Conservation (phyloP, 2,797 vertebrate species). For the Euthynnus affinis region DNA sequence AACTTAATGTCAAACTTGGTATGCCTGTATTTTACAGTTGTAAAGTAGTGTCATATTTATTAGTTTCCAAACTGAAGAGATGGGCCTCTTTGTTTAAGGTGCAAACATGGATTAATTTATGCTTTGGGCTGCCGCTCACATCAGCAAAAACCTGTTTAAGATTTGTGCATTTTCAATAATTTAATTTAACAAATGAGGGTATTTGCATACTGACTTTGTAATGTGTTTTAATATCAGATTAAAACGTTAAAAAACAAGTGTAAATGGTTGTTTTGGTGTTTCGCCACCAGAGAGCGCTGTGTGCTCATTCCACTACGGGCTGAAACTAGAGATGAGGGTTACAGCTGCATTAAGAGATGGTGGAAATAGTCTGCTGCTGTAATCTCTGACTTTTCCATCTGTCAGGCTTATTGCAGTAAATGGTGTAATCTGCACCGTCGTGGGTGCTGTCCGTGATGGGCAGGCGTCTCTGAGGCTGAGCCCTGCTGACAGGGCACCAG, state of each 20-base stretch:
- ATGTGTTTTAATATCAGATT: conserved; percentile 81
- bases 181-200: conserved; percentile 78
- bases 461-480: conserved; percentile 51
- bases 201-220: conserved; percentile 82
- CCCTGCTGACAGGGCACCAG: conserved; percentile 58
- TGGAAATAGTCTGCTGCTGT: conserved; percentile 42
- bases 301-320: conserved; percentile 23
- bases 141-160: conserved; percentile 58
- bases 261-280: conserved; percentile 32
- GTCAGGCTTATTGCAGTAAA: conserved; percentile 41
- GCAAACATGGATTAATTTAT: conserved; percentile 66
- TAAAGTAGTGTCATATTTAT: conserved; percentile 78
- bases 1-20: conserved; percentile 58
- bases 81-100: conserved; percentile 27
- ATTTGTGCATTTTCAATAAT: conserved; percentile 67
- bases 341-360: conserved; percentile 22
- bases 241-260: conserved; percentile 44
- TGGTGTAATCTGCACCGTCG: conserved; percentile 49
- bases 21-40: conserved; percentile 73
- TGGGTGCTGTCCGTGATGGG: conserved; percentile 39
- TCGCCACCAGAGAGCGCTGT: conserved; percentile 66
- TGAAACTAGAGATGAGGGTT: background rate
- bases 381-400: conserved; percentile 54
- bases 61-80: conserved; percentile 63
- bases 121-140: conserved; percentile 53